phyloP scores from a whole-genome alignment of 2,888 invertebrate genomes.

The Deilephila elpenor region DNA sequence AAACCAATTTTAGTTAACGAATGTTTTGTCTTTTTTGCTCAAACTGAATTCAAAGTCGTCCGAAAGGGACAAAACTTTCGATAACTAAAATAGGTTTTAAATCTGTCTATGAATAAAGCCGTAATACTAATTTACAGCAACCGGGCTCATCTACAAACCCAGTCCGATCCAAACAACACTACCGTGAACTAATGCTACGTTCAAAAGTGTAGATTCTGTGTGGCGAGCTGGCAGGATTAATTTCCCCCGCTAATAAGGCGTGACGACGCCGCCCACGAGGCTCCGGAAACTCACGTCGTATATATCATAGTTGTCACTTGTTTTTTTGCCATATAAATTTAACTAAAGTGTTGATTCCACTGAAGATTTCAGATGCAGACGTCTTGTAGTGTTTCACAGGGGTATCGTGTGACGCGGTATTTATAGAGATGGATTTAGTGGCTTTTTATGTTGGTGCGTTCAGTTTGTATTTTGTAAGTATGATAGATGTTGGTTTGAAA shows the following conservation, averaged over 20 bases:
- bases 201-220: slow-evolving; percentile 53
- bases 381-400: background rate
- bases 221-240: slow-evolving; percentile 61
- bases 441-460: background rate
- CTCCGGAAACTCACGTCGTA: slow-evolving; percentile 53
- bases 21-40: no score
- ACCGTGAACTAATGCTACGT: slow-evolving; percentile 32
- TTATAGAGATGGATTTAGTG: slow-evolving; percentile 4
- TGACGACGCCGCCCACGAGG: slow-evolving; percentile 70
- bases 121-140: no score
- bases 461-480: background rate
- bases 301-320: slow-evolving; percentile 56
- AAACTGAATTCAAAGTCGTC: no score
- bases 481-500: background rate
- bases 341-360: slow-evolving; percentile 37
- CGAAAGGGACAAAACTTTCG: no score
- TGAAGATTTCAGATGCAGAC: slow-evolving; percentile 26
- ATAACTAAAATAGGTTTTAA: no score
- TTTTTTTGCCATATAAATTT: slow-evolving; percentile 52
- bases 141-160: no score
- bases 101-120: no score
- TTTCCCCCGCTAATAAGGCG: slow-evolving; percentile 77
- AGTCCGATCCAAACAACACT: background rate
- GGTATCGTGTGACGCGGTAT: background rate
- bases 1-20: no score